Conservation (phyloP, 2,113 vertebrate species). For the Aviceda subcristata region DNA sequence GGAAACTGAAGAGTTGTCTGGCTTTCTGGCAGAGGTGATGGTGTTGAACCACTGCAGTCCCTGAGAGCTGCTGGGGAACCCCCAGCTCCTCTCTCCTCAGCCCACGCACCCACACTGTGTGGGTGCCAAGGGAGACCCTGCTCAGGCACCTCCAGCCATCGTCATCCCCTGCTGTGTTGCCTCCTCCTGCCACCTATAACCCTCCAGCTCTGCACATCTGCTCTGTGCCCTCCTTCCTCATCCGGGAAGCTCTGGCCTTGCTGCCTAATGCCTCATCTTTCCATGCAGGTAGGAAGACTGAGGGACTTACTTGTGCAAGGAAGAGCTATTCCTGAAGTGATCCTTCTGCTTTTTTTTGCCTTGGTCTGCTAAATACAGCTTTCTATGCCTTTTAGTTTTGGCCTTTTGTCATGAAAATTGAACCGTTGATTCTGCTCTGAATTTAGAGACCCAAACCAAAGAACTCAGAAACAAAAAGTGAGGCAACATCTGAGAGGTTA, state of each 20-base stretch:
- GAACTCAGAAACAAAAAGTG: not conserved
- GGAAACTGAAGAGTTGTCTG: not conserved
- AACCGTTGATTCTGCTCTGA: not conserved
- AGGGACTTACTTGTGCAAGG: not conserved
- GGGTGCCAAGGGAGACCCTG: rapidly evolving
- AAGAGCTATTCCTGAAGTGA: not conserved
- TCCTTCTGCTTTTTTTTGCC: not conserved
- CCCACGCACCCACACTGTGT: not conserved
- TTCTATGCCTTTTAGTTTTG: not conserved
- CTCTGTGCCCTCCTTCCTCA: not conserved
- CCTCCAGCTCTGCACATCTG: not conserved
- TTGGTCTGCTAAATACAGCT: not conserved
- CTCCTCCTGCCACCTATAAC: rapidly evolving
- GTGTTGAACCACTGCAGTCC: not conserved
- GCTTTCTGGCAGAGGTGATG: not conserved
- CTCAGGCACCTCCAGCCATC: not conserved
- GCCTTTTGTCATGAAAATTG: not conserved
- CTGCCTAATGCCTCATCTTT: not conserved
- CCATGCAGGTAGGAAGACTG: not conserved
- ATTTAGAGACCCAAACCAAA: not conserved
- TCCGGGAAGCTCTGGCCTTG: not conserved
- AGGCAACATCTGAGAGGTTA: not conserved
- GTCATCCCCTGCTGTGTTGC: not conserved
- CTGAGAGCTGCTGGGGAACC: not conserved
- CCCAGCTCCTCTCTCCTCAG: not conserved